phyloP scores from a whole-genome alignment of 2,113 vertebrate species.

The Bubo bubo region DNA sequence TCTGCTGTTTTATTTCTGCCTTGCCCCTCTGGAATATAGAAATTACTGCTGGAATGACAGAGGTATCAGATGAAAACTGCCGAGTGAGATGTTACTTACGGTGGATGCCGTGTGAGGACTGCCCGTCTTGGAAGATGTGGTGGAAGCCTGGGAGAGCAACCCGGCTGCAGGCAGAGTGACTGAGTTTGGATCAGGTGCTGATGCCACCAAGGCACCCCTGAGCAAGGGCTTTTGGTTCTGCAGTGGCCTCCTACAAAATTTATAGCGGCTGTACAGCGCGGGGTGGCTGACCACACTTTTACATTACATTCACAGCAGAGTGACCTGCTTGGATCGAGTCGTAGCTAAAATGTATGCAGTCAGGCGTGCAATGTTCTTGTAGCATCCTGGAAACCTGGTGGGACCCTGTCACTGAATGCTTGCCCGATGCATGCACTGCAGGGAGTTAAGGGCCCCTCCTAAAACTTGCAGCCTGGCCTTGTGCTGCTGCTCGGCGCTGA shows the following conservation, averaged over 20 bases:
- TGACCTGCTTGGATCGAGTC: rapidly evolving
- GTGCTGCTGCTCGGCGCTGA: rapidly evolving
- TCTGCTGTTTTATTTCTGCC: background rate
- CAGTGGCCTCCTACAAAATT: background rate
- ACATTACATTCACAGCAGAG: background rate
- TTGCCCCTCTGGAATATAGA: background rate
- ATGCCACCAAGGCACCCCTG: background rate
- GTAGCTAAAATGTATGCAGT: rapidly evolving
- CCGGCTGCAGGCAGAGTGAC: background rate
- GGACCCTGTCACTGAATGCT: background rate
- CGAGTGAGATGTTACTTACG: rapidly evolving
- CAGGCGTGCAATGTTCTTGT: background rate
- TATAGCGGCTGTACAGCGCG: rapidly evolving
- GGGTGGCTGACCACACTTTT: background rate
- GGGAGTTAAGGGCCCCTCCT: background rate
- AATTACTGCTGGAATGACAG: background rate
- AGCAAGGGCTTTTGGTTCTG: rapidly evolving
- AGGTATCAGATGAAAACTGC: background rate
- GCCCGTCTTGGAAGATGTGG: rapidly evolving
- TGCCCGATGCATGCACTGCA: rapidly evolving
- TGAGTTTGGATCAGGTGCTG: background rate
- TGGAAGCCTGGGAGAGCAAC: background rate
- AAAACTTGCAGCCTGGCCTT: background rate
- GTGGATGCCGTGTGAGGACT: background rate
- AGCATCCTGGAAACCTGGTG: background rate